A percentile compares a stretch with the other conserved stretches of the same genome.
These are phyloP conservation scores for Chrysodeixis includens DNA, from an alignment of 2,888 invertebrate genomes.

Conservation along the genomic window DNA sequence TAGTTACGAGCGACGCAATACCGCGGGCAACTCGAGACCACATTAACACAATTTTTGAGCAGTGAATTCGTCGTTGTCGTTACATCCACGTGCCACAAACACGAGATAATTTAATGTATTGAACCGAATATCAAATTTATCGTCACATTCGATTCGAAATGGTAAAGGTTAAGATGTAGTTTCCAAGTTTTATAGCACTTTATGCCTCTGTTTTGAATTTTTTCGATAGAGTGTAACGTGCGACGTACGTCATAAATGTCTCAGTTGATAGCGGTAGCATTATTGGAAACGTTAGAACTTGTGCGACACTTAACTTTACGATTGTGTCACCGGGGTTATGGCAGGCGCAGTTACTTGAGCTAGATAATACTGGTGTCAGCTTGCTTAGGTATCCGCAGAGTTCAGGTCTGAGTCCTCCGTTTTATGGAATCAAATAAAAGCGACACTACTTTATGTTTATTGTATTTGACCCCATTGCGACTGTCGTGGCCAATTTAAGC, in stretches of 20 bases:
- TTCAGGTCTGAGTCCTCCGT: conserved; percentile 17
- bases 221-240: conserved; percentile 31
- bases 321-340: conserved; percentile 39
- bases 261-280: conserved; percentile 20
- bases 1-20: conserved; percentile 41
- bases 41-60: conserved; percentile 62
- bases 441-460: conserved; percentile 25
- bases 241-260: conserved; percentile 36
- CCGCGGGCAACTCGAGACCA: conserved; percentile 38
- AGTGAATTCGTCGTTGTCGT: conserved; percentile 44
- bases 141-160: conserved; percentile 24
- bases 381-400: conserved; percentile 10
- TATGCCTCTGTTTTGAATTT: conserved; percentile 47
- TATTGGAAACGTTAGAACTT: conserved; percentile 34
- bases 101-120: conserved; percentile 45
- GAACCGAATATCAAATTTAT: conserved; percentile 43
- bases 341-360: conserved; percentile 32
- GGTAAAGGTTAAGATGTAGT: conserved; percentile 42
- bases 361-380: conserved; percentile 43
- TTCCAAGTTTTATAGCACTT: conserved; percentile 41
- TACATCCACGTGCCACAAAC: conserved; percentile 52
- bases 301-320: conserved; percentile 42
- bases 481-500: conserved; percentile 24
- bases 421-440: conserved; percentile 40
- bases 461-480: conserved; percentile 11